Conservation (phyloP, 2,888 invertebrate genomes). For the Amblyjoppa fuscipennis region DNA sequence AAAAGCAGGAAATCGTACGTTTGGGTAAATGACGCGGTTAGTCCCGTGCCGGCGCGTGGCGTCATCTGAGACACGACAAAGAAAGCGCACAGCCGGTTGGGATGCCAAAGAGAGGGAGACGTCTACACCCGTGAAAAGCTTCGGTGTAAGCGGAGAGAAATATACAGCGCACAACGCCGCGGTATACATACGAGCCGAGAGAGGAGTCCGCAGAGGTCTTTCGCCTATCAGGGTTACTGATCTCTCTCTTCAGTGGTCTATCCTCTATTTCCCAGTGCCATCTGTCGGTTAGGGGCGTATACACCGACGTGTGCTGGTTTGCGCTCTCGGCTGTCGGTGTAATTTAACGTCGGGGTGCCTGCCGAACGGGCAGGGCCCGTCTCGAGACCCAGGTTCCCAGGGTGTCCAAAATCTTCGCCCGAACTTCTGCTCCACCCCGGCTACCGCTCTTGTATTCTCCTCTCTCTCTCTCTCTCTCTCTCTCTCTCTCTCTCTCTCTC, state of each 20-base stretch:
- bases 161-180: constrained; percentile 24
- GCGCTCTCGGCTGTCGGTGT: constrained; percentile 27
- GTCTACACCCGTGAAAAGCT: constrained; percentile 33
- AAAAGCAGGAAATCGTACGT: not conserved
- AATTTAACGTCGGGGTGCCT: constrained; percentile 55
- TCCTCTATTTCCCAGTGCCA: constrained; percentile 80
- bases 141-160: constrained; percentile 45
- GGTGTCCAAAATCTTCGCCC: constrained; percentile 62
- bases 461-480: not conserved
- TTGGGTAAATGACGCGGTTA: constrained; percentile 29
- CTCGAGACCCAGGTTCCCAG: constrained; percentile 46
- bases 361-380: not conserved
- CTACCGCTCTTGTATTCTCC: constrained; percentile 1
- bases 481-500: not conserved
- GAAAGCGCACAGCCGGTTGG: constrained; percentile 36
- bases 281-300: constrained; percentile 75
- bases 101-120: constrained; percentile 16
- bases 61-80: constrained; percentile 62
- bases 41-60: constrained; percentile 56
- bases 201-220: constrained; percentile 72
- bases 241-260: constrained; percentile 74
- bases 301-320: constrained; percentile 53
- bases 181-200: constrained; percentile 27
- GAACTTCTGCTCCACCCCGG: constrained; percentile 42
- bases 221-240: constrained; percentile 81